Percentiles rank a stretch among this genome's conserved stretches.
These are phyloP conservation scores for Leptoteleia sp. DNA, from an alignment of 1,140 invertebrate species.

Conservation along the genomic window DNA sequence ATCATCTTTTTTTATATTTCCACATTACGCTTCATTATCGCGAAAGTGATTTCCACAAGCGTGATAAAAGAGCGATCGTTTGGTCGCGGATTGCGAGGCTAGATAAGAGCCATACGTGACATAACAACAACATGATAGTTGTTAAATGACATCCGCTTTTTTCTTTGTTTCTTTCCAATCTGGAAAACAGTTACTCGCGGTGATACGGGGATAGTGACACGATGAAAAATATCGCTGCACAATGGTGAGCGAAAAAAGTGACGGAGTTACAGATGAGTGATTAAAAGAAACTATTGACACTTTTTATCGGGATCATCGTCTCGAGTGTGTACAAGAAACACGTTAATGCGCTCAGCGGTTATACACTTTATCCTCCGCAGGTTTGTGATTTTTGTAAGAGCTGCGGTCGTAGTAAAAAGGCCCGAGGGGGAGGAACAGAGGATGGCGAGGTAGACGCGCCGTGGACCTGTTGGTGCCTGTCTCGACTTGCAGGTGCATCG, in stretches of 20 bases:
- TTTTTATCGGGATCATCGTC: constrained; percentile 45
- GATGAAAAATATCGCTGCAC: no score
- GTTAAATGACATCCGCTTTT: constrained; percentile 4
- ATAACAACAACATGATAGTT: constrained; percentile 25
- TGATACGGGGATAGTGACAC: no score
- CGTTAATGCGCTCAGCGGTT: constrained; percentile 53
- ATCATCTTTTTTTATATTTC: constrained; percentile 26
- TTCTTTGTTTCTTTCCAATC: constrained; percentile 20
- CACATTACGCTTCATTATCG: constrained; percentile 11
- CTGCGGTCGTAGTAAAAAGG: constrained; percentile 60
- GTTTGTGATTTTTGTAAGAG: constrained; percentile 48
- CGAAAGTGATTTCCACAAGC: constrained; percentile 9
- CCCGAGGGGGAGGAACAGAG: constrained; percentile 34
- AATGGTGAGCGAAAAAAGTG: constrained; percentile 7
- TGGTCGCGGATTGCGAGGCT: constrained; percentile 1
- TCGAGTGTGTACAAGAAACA: constrained; percentile 38
- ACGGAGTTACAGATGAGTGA: constrained; percentile 45
- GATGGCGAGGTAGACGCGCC: constrained; percentile 54
- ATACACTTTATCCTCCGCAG: constrained; percentile 51
- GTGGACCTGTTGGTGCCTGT: constrained; percentile 74
- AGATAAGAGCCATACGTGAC: not conserved
- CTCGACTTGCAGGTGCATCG: constrained; percentile 74
- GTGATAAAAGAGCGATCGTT: constrained; percentile 24
- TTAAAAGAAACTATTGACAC: constrained; percentile 57
- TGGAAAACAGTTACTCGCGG: constrained; percentile 3